Conservation (phyloP, 1,140 invertebrate genomes). For the Drosophila persimilis region DNA sequence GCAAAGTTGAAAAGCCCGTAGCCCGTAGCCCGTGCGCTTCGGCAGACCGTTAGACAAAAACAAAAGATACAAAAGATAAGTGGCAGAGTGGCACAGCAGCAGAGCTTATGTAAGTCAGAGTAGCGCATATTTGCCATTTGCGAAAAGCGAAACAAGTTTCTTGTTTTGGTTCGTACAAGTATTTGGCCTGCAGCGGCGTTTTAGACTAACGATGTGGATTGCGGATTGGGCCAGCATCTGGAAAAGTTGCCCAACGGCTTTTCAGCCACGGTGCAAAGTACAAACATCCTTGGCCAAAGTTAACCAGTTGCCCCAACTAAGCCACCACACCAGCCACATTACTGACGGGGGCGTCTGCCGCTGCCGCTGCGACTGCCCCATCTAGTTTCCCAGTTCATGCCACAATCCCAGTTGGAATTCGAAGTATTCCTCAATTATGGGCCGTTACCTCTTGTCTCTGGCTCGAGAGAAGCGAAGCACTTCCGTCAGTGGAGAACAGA, state of each 20-base stretch:
- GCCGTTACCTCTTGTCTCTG: too few species aligned
- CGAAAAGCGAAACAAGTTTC: constrained; percentile 63
- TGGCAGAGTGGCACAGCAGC: constrained; percentile 7
- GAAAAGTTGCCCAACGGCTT: constrained; percentile 71
- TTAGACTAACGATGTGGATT: constrained; percentile 22
- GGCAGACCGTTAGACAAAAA: constrained; percentile 31
- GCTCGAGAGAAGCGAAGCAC: constrained; percentile 23
- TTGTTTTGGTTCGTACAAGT: constrained; percentile 26
- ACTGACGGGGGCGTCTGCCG: constrained; percentile 56
- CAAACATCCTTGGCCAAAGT: constrained; percentile 78
- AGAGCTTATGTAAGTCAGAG: constrained; percentile 69
- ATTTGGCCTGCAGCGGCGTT: constrained; percentile 12
- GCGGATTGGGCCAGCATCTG: constrained; percentile 4
- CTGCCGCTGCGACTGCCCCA: constrained; percentile 21
- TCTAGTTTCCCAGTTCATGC: too few species aligned
- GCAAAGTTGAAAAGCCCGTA: constrained; percentile 69
- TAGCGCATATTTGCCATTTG: constrained; percentile 63
- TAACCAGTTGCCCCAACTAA: constrained; percentile 56
- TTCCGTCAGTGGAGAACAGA: constrained; percentile 21
- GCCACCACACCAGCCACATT: constrained; percentile 24
- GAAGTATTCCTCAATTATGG: neutral
- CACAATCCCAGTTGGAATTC: constrained; percentile 37
- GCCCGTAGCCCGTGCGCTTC: constrained; percentile 25
- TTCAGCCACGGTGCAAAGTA: constrained; percentile 59
- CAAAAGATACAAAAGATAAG: constrained; percentile 6